phyloP scores from a whole-genome alignment of 2,797 vertebrate species.

The Lepidocolaptes lacrymiger region DNA sequence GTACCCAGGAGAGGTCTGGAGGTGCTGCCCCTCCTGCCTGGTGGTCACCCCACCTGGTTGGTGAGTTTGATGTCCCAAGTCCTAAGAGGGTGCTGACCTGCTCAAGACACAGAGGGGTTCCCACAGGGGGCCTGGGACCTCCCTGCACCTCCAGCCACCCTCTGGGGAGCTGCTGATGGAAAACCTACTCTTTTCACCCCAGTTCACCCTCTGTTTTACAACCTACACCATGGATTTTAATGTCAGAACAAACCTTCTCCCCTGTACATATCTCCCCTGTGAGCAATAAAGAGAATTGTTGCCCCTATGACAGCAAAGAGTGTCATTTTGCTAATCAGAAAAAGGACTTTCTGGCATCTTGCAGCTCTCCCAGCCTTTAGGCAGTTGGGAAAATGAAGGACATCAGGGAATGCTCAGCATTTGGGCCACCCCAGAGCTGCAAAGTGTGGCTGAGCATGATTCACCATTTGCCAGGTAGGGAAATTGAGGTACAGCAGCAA shows the following conservation, averaged over 20 bases:
- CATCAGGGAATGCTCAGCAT: not conserved
- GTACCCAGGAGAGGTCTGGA: not conserved
- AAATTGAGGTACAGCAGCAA: not conserved
- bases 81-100: not conserved
- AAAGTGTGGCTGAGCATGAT: not conserved
- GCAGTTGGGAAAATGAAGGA: not conserved
- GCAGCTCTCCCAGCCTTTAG: not conserved
- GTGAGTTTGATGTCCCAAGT: fast-evolving
- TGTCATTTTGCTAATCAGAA: not conserved
- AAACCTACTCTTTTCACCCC: not conserved
- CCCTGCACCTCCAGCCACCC: not conserved
- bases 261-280: not conserved
- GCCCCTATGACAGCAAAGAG: not conserved
- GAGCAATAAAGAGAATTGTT: slow-evolving; percentile 64
- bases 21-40: not conserved
- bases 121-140: not conserved
- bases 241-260: not conserved
- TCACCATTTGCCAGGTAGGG: not conserved
- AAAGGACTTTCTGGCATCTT: not conserved
- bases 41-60: not conserved
- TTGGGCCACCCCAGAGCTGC: not conserved
- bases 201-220: not conserved
- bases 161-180: not conserved
- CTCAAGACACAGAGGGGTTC: not conserved
- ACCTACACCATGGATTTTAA: not conserved